Base-by-base conservation (phyloP, 1,140 invertebrate genomes). In the Muscidifurax raptorellus region DNA sequence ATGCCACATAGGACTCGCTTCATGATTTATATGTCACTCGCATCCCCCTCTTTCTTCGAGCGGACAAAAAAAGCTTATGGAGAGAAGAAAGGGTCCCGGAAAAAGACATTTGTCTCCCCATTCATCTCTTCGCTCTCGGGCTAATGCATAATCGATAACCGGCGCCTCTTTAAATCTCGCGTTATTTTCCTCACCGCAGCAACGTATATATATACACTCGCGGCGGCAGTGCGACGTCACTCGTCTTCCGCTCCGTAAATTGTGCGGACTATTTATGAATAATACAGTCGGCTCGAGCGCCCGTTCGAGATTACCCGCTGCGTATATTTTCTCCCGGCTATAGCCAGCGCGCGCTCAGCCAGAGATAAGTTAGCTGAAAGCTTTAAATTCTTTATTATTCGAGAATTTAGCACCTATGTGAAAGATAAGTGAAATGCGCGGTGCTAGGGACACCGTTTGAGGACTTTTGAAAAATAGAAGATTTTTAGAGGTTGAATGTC, bases 81-180 rank as follows among this genome's bases (percentile, higher is more conserved):
- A 30, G n/a, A 30, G 22, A 82, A 82, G 28, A 64, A 76, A 71
- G 52, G 67, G 52, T n/a, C 18, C 66, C 82, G 82, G 82, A 84
- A 83, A 36, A 84, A 84, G 82, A 84, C 82, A 84, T 84, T 84
- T 84, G 82, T 80, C 82, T 84, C 76, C 15, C 82, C 82, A 78
- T 79, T 84, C 76, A 78, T 78, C 82, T 84, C 15, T 13, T 40
- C 36, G 1, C 36, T n/a, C 22, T 36, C 5, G 59, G 28, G 44
- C 76, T 84, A 84, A 84, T 84, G 82, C 76, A 84, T 84, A 84
- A 84, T 84, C 82, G 76, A 84, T 84, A 84, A 52, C 59, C 72
- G 27, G 59, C 28, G n/a, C 12, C 66, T 79, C 82, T 79, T 84
- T 84, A 79, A 79, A 84, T 79, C 44, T 13, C 28, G 66, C 47